Evolutionary conservation across 2,797 vertebrate genomes (phyloP), one percentile per base, ranked within the genome.

Genomic region (Artibeus jamaicensis): DNA sequence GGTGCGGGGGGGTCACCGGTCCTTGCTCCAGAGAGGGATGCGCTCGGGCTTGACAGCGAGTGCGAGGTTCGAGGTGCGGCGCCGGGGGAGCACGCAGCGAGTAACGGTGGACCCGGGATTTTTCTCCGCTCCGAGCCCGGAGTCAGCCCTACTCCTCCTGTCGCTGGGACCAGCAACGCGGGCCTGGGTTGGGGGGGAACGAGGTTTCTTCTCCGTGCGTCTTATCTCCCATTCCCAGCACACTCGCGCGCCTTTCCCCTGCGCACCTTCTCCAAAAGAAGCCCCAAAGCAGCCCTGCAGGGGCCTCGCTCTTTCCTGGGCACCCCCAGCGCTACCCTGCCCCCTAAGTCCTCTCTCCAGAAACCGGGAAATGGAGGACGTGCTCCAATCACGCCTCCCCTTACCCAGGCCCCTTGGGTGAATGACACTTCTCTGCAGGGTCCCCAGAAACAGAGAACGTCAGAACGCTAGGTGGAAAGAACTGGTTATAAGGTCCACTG

Each of bases 61-160:
- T 15, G 59, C 59, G 26, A 59, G 55, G 14, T 29, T 24, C 39
- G 2, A 55, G 76, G 65, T 9, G 9, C 46, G 4, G 6, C 0
- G 42, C 11, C 11, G 0, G 9, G 5, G 65, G 9, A 16, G 82
- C 46, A 1, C 16, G 37, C 10, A 0, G 42, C 19, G 22, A 44
- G 9, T 6, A 2, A 29, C 18, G 2, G 37, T 3, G 5, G 21
- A 42, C 2, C 5, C 19, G 2, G 50, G 79, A 39, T 59, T 71
- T 44, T 29, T 70, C 82, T 78, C 24, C 44, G 70, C 62, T 65
- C 79, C 1, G 62, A 6, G 6, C 46, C 48, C 37, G 1, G 6
- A 57, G 6, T 67, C 79, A 3, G 39, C 29, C 24, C 6, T 6
- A 1, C 9, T 29, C 39, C 39, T 59, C n/a, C 3, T 8, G 48